Evolutionary conservation across 2,888 invertebrate genomes (phyloP).

Genomic region (Heteromyza rotundicornis): DNA sequence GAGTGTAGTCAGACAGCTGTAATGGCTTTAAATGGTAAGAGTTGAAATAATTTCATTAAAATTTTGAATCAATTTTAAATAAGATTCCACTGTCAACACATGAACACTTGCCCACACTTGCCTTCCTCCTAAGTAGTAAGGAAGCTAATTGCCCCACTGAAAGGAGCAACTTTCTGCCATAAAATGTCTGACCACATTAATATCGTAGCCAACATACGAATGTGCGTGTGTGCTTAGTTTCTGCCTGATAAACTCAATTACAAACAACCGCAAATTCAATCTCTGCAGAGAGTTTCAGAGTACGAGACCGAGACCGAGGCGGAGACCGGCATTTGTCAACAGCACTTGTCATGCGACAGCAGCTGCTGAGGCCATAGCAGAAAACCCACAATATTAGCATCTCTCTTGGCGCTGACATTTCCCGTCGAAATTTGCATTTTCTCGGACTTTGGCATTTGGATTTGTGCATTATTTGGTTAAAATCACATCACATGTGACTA

Average conservation of each 20-base stretch:
- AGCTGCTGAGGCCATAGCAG: not conserved
- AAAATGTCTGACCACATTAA: not conserved
- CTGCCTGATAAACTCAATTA: not conserved
- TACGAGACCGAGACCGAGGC: not conserved
- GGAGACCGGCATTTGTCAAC: not conserved
- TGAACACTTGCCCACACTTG: too few species aligned
- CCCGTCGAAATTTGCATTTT: not conserved
- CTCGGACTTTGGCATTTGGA: constrained; percentile 4
- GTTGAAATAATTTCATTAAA: too few species aligned
- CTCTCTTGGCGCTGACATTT: too few species aligned
- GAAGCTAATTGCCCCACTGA: not conserved
- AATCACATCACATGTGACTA: not conserved
- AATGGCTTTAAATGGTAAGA: too few species aligned
- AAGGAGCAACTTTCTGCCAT: constrained; percentile 1
- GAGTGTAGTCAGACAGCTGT: too few species aligned
- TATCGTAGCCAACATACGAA: not conserved
- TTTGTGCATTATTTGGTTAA: not conserved
- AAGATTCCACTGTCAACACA: too few species aligned
- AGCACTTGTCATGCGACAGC: not conserved
- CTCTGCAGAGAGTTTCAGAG: not conserved
- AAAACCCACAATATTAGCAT: too few species aligned
- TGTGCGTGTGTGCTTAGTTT: not conserved
- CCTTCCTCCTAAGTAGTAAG: too few species aligned
- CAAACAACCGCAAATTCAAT: constrained; percentile 19
- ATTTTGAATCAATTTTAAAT: too few species aligned